Evolutionary conservation across 2,797 vertebrate genomes (phyloP).

Genomic region (Vultur gryphus): DNA sequence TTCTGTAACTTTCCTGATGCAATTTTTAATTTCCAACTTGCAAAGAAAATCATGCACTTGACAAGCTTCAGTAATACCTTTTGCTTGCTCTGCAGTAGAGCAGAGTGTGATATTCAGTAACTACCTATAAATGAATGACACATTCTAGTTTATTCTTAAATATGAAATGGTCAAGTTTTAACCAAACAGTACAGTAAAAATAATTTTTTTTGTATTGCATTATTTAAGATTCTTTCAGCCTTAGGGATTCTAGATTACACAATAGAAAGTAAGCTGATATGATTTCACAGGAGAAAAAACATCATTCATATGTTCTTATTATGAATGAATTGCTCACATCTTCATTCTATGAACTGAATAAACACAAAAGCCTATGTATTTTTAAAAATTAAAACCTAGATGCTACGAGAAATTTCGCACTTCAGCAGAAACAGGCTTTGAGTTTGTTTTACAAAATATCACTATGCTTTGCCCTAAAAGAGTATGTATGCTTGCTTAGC

Average conservation of each 20-base stretch:
- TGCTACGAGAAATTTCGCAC: background rate
- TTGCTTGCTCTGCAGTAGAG: background rate
- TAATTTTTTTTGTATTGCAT: background rate
- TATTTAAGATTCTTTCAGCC: background rate
- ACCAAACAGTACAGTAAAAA: background rate
- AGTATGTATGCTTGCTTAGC: background rate
- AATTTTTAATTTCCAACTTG: background rate
- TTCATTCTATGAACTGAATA: background rate
- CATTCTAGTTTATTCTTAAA: background rate
- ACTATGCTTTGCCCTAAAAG: background rate
- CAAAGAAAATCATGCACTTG: background rate
- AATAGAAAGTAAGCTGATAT: background rate
- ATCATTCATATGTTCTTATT: background rate
- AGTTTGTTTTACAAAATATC: background rate
- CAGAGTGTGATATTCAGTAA: background rate
- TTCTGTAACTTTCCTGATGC: background rate
- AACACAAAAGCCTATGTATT: background rate
- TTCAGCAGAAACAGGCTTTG: background rate
- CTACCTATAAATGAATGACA: background rate
- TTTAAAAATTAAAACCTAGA: background rate
- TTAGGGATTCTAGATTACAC: background rate
- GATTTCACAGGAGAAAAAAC: background rate
- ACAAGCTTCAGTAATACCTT: background rate
- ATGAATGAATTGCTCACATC: background rate
- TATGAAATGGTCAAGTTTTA: background rate